Percentiles rank a stretch among this genome's conserved stretches.
These are phyloP conservation scores for Mus spretus DNA, from an alignment of 2,797 vertebrate species.

Conservation along the genomic window DNA sequence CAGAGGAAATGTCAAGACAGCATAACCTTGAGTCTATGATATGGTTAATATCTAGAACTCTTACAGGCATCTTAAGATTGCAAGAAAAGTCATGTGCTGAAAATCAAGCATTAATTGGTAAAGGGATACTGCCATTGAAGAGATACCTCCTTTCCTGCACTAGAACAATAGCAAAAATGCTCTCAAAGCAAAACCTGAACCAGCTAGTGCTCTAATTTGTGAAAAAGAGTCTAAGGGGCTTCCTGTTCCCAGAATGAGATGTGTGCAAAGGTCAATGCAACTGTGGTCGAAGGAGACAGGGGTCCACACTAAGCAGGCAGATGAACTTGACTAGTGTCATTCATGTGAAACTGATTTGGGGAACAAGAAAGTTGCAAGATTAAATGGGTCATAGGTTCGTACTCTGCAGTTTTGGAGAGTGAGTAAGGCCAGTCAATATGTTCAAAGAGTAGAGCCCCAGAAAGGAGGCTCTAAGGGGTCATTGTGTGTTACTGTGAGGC, in stretches of 20 bases:
- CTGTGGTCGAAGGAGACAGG: not conserved
- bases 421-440: too few relatives aligned
- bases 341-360: not conserved
- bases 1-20: not conserved
- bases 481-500: not conserved
- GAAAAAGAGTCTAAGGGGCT: not conserved
- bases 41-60: not conserved
- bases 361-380: not conserved
- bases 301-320: too few relatives aligned
- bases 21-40: too few relatives aligned
- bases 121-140: too few relatives aligned
- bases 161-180: not conserved
- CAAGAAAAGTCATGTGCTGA: not conserved
- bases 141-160: not conserved
- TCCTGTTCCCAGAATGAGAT: not conserved
- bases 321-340: not conserved
- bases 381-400: not conserved
- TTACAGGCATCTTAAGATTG: too few relatives aligned
- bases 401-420: not conserved
- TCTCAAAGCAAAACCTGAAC: not conserved
- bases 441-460: not conserved
- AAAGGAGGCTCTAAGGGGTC: not conserved
- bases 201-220: not conserved
- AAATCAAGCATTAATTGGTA: not conserved
- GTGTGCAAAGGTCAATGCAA: not conserved